These are phyloP conservation scores for Neoitamus cyanurus DNA, from an alignment of 2,888 invertebrate species.

Conservation along the genomic window DNA sequence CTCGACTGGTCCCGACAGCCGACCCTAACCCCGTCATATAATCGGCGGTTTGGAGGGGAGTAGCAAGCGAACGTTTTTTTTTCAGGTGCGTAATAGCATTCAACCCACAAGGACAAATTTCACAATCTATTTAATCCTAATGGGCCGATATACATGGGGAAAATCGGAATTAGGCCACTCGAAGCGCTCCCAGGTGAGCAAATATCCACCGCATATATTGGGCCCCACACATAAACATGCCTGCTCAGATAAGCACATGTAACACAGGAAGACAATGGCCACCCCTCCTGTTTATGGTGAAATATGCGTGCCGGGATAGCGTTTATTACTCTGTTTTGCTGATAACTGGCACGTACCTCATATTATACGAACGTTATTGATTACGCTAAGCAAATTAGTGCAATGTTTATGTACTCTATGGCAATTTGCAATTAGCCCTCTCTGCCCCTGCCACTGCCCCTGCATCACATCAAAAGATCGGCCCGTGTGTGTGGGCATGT, in stretches of 20 bases:
- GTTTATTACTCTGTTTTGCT: constrained; percentile 10
- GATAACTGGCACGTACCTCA: constrained; percentile 26
- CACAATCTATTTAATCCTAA: constrained; percentile 1
- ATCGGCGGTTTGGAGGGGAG: not conserved
- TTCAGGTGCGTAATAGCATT: not conserved
- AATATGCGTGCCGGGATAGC: not conserved
- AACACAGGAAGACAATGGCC: not conserved
- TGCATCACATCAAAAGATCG: not conserved
- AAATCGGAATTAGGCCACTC: not conserved
- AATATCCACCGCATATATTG: not conserved
- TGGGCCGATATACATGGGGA: not conserved
- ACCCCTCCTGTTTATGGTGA: not conserved
- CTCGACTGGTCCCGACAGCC: not conserved
- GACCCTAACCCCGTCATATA: too few relatives aligned
- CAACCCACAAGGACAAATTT: not conserved
- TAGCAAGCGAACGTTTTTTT: not conserved
- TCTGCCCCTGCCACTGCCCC: not conserved
- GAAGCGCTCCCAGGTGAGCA: not conserved
- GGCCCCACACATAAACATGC: not conserved
- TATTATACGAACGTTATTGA: constrained; percentile 31
- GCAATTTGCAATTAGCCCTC: constrained; percentile 16
- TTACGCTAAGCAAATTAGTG: constrained; percentile 26
- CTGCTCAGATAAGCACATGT: not conserved
- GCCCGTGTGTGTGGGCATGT: not conserved
- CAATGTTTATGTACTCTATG: constrained; percentile 25